phyloP scores from a whole-genome alignment of 2,113 vertebrate species.

The Leucosticte australis region DNA sequence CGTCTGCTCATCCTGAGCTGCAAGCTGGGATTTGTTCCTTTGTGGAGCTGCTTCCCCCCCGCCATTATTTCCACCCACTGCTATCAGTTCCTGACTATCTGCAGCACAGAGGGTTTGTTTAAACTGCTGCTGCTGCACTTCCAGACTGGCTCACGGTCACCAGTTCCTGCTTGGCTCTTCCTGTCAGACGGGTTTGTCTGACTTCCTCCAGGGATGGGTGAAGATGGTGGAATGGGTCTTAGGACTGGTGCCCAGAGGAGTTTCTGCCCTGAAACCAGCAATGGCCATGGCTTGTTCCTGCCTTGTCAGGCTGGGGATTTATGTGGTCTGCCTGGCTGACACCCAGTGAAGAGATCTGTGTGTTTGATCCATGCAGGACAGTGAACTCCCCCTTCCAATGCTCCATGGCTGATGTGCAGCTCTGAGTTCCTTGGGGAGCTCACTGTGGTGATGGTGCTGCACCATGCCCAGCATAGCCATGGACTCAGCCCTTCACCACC shows the following conservation, averaged over 20 bases:
- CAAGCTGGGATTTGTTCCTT: not conserved
- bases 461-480: fast-evolving
- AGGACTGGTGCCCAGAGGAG: not conserved
- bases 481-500: not conserved
- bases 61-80: not conserved
- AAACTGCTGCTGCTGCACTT: slow-evolving; percentile 4
- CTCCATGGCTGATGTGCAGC: fast-evolving
- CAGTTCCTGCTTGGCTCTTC: slow-evolving; percentile 26
- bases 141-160: not conserved
- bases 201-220: not conserved
- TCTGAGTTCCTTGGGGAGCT: not conserved
- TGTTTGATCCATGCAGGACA: not conserved
- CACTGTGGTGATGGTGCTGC: not conserved
- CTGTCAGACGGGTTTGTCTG: not conserved
- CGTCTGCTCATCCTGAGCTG: not conserved
- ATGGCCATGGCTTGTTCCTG: not conserved
- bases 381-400: fast-evolving
- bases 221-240: not conserved
- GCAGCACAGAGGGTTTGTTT: not conserved
- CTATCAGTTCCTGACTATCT: slow-evolving; percentile 44
- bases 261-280: fast-evolving
- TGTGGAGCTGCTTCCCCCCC: not conserved
- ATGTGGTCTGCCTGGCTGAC: not conserved
- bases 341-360: fast-evolving
- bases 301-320: not conserved